These are phyloP conservation scores for Dunckerocampus dactyliophorus DNA, from an alignment of 2,113 vertebrate genomes.

Conservation along the genomic window DNA sequence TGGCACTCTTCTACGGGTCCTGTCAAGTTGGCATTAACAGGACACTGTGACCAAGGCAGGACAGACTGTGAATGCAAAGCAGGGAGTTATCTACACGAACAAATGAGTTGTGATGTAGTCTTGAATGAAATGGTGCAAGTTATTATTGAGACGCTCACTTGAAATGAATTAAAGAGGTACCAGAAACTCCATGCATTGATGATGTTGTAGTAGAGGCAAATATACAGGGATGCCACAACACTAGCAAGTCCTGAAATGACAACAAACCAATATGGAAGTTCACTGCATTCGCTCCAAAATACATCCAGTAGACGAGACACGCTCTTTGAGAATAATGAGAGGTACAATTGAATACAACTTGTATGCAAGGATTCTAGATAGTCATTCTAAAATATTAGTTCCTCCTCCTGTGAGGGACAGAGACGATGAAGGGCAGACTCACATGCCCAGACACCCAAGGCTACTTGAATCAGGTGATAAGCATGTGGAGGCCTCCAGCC, in stretches of 20 bases:
- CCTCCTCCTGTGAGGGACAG: too few species aligned
- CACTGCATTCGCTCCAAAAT: too few species aligned
- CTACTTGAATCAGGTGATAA: too few species aligned
- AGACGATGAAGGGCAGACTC: too few species aligned
- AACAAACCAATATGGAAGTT: too few species aligned
- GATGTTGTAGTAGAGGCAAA: conserved; percentile 91
- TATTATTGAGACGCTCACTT: conserved; percentile 71
- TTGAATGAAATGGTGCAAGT: neutral
- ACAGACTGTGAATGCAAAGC: conserved; percentile 67
- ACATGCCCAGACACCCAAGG: too few species aligned
- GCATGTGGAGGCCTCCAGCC: too few species aligned
- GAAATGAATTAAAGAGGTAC: conserved; percentile 96
- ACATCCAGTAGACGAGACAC: too few species aligned
- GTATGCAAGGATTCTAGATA: too few species aligned
- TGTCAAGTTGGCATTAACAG: conserved; percentile 78
- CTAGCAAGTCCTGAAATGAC: conserved; percentile 80
- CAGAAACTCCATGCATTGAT: conserved; percentile 95
- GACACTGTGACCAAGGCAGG: conserved; percentile 86
- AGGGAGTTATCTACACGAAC: neutral
- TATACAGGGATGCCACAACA: conserved; percentile 82
- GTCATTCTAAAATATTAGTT: too few species aligned
- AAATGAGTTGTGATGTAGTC: neutral
- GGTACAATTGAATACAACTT: too few species aligned
- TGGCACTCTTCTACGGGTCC: conserved; percentile 82
- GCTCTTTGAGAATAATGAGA: too few species aligned